Conservation (phyloP, 2,888 invertebrate genomes). For the Globia sparganii region DNA sequence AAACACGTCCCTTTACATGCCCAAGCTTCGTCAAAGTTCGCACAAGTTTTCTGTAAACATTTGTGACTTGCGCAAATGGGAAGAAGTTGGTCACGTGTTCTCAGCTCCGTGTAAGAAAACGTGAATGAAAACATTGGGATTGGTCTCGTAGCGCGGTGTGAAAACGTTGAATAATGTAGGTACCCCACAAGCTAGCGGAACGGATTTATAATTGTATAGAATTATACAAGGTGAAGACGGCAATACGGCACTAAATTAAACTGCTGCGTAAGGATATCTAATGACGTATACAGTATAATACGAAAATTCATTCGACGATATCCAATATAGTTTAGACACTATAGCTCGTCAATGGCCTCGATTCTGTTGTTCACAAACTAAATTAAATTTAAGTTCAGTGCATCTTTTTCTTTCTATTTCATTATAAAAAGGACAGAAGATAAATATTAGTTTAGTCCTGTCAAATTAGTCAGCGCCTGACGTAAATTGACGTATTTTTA, state of each 20-base stretch:
- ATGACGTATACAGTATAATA: neutral
- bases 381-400: too few relatives aligned
- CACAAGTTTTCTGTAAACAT: constrained; percentile 21
- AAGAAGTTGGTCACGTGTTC: constrained; percentile 40
- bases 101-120: constrained; percentile 36
- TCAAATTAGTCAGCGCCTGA: too few relatives aligned
- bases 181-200: constrained; percentile 11
- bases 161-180: constrained; percentile 37
- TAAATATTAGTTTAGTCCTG: too few relatives aligned
- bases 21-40: constrained; percentile 26
- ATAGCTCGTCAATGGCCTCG: neutral
- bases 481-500: too few relatives aligned
- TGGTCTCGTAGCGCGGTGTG: constrained; percentile 5
- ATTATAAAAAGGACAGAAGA: too few relatives aligned
- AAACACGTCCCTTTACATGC: neutral
- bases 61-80: constrained; percentile 27
- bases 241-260: too few relatives aligned
- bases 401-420: too few relatives aligned
- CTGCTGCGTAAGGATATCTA: neutral
- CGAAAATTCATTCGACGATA: neutral
- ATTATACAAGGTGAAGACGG: neutral
- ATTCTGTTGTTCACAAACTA: too few relatives aligned
- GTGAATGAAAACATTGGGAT: constrained; percentile 28
- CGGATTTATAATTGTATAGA: constrained; percentile 29
- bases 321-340: neutral